Conservation (phyloP, 64 coral and sea anemone species). For the Montipora cactus region DNA sequence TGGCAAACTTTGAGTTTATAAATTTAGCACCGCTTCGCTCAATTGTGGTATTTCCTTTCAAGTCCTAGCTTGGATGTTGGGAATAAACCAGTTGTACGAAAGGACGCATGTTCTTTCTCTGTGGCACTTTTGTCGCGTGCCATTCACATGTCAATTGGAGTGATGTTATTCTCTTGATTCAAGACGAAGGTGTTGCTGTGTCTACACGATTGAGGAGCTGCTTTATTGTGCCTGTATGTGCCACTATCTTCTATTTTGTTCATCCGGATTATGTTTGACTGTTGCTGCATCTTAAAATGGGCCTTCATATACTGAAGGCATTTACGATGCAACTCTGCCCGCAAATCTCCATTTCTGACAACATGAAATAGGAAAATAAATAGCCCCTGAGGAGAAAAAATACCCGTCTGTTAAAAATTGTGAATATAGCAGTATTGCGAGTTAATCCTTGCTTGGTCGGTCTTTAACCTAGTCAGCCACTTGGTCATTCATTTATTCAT, state of each 20-base stretch:
- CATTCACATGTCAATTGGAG: not conserved
- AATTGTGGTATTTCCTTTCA: too few species aligned
- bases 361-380: slow-evolving; percentile 62
- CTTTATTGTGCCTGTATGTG: not conserved
- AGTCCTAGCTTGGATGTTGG: too few species aligned
- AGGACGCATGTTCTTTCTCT: too few species aligned
- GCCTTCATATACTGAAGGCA: not conserved
- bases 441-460: too few species aligned
- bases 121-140: not conserved
- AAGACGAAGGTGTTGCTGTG: not conserved
- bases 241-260: not conserved
- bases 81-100: too few species aligned
- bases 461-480: too few species aligned
- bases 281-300: not conserved
- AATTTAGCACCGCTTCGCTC: too few species aligned
- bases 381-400: slow-evolving; percentile 14
- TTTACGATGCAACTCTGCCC: not conserved
- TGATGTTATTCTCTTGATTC: not conserved
- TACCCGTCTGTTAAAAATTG: too few species aligned
- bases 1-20: too few species aligned
- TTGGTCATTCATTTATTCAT: too few species aligned
- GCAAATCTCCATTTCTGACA: slow-evolving; percentile 49
- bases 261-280: not conserved
- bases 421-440: too few species aligned
- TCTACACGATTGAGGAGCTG: not conserved